Base-by-base conservation (phyloP, 2,888 invertebrate species). In the Eledona agricola region DNA sequence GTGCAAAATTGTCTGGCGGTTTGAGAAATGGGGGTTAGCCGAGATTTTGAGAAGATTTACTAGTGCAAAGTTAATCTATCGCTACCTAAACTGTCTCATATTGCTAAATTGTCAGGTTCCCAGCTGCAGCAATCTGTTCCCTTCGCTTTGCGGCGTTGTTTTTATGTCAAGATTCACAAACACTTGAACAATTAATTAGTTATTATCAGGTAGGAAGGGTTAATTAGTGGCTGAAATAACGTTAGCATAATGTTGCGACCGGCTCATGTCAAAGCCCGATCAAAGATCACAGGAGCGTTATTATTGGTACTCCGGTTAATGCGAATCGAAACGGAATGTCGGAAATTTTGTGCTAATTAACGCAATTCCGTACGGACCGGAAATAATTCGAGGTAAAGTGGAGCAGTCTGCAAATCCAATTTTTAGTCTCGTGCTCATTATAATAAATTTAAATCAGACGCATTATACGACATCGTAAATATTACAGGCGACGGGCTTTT, bases 11-110 rank as follows among this genome's bases (percentile, higher is more conserved):
- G 40, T 34, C 34, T 34, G 2, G 34, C 9, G 20, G 29, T 19
- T 19, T 43, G 43, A 43, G 43, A 43, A 43, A 43, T 43, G 28
- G 28, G 40, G 43, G 43, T 43, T 43, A 13, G 29, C 13, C 7
- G 31, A 43, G 43, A 43, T 43, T 43, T 43, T 43, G 12, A 5
- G 23, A 29, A 46, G 46, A 46, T 46, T 46, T 46, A 46, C 26
- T 11, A 20, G 7, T 17, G 28, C 35, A 34, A 19, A 28, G 7
- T 35, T 46, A 46, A 46, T 35, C 26, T 35, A 46, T 46, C 26
- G 25, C 35, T 10, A 28, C 25, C 12, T 16, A 16, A 12, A 7
- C 46, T 7, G 35, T 46, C 19, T 46, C 25, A 35, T 46, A 46
- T 46, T 46, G 35, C 26, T 28, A 26, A 46, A 35, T 19, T 46